Conservation (phyloP, 2,888 invertebrate species). For the Trachelus iudaicus region DNA sequence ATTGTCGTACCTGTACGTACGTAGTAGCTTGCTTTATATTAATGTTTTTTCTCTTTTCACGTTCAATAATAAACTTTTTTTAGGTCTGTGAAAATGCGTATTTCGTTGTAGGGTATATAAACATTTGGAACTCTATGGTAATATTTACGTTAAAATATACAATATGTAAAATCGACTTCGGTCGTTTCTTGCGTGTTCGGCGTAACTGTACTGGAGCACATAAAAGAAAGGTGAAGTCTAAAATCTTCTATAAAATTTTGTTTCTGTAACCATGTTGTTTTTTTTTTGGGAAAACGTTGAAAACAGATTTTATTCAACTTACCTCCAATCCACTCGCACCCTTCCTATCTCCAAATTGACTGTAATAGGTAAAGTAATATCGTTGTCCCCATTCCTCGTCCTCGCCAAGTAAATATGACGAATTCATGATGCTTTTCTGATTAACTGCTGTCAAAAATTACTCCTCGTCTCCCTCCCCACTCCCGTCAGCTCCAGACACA, state of each 20-base stretch:
- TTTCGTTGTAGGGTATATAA: not conserved
- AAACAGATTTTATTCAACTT: constrained; percentile 13
- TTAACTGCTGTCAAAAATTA: not conserved
- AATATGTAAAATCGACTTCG: not conserved
- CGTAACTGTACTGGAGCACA: not conserved
- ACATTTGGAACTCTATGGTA: not conserved
- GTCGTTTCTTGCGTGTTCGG: not conserved
- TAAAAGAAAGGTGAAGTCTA: not conserved
- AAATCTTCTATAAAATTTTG: not conserved
- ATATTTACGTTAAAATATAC: not conserved
- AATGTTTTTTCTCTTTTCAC: not conserved
- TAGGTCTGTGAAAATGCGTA: not conserved
- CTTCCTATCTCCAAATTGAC: constrained; percentile 67
- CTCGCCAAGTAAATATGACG: constrained; percentile 68
- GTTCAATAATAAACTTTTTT: not conserved
- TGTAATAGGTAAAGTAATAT: constrained; percentile 71
- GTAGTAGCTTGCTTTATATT: not conserved
- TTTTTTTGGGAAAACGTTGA: too few species aligned
- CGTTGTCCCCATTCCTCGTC: constrained; percentile 69
- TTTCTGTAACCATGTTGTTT: not conserved
- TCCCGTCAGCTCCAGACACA: not conserved
- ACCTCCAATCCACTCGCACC: constrained; percentile 62
- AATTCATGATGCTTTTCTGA: constrained; percentile 49
- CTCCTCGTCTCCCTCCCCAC: not conserved
- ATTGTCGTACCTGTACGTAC: not conserved